Conservation (phyloP, 1,140 invertebrate genomes). For the Sinella curviseta region DNA sequence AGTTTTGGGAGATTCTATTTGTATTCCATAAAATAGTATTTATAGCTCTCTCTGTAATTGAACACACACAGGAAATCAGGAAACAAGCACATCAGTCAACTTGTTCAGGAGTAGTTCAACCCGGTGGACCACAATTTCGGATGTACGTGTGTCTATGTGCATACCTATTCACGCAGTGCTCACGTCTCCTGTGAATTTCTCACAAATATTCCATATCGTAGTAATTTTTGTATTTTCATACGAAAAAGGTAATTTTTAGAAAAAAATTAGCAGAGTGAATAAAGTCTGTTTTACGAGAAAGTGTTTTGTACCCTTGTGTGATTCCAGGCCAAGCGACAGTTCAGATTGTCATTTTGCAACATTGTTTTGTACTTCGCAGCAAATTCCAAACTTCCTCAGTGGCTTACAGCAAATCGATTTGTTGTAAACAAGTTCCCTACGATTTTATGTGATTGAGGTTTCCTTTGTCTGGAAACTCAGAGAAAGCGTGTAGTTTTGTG, state of each 20-base stretch:
- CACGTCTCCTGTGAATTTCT: neutral
- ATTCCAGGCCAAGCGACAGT: no score
- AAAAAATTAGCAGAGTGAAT: neutral
- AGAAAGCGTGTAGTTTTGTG: constrained; percentile 10
- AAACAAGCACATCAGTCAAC: neutral
- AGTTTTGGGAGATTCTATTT: neutral
- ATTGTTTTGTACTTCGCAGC: neutral
- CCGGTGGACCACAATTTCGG: neutral
- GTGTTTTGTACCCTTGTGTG: neutral
- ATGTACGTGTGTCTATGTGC: neutral
- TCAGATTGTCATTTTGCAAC: no score
- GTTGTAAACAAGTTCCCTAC: neutral
- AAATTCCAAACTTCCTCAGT: no score
- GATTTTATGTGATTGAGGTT: neutral
- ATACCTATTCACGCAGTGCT: neutral
- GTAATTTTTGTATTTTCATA: constrained; percentile 14
- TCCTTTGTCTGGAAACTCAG: neutral
- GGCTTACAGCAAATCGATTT: neutral
- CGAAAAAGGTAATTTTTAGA: neutral
- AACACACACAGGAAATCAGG: neutral
- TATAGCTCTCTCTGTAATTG: neutral
- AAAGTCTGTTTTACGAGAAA: neutral
- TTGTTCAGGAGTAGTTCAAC: neutral
- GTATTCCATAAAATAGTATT: constrained; percentile 8
- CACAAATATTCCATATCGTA: neutral